phyloP scores from a whole-genome alignment of 2,888 invertebrate genomes.

The Sturmia bella region DNA sequence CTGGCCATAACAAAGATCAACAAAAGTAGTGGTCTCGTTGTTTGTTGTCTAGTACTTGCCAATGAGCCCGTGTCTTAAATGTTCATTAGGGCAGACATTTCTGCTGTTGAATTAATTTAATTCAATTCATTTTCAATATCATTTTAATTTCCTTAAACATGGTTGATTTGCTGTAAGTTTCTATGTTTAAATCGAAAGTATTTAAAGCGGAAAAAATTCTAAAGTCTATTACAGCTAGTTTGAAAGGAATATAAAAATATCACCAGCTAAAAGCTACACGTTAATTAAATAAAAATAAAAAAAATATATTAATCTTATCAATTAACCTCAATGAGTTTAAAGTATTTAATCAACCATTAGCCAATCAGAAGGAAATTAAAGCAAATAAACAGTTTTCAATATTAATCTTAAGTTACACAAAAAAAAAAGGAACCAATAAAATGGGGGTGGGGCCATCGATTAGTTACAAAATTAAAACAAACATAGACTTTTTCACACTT shows the following conservation, averaged over 20 bases:
- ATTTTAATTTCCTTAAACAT: slow-evolving; percentile 14
- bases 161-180: background rate
- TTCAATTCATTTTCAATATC: background rate
- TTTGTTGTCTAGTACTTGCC: too few relatives aligned
- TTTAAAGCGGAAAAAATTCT: slow-evolving; percentile 10
- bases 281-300: slow-evolving; percentile 21
- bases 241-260: background rate
- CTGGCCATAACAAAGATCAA: too few relatives aligned
- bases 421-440: background rate
- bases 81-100: too few relatives aligned
- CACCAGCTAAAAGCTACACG: slow-evolving; percentile 7
- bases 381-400: background rate
- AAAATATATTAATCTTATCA: slow-evolving; percentile 44
- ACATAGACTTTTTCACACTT: background rate
- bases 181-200: slow-evolving; percentile 1
- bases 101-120: too few relatives aligned
- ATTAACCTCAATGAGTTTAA: slow-evolving; percentile 46
- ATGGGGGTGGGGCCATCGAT: background rate
- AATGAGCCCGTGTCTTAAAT: too few relatives aligned
- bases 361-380: slow-evolving; percentile 39
- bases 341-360: slow-evolving; percentile 28
- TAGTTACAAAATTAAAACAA: background rate
- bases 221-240: background rate
- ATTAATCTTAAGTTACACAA: background rate
- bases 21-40: too few relatives aligned